A percentile compares a stretch with the other conserved stretches of the same genome.
These are phyloP conservation scores for Eulemur coronatus DNA, from an alignment of 2,797 vertebrate species.

Conservation along the genomic window DNA sequence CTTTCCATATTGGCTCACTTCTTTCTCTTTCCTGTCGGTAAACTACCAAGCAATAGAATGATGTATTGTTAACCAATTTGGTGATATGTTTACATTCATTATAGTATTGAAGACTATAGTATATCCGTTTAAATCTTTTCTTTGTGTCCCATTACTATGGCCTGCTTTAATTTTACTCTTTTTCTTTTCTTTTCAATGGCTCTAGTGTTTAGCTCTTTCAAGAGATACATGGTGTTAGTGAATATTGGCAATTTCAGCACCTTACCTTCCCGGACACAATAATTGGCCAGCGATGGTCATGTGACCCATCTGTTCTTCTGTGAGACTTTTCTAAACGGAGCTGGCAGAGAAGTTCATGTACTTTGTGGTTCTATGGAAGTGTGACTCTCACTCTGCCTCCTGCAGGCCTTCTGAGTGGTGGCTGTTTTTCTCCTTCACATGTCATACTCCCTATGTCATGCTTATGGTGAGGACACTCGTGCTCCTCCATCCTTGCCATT, in stretches of 20 bases:
- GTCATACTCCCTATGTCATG: too few species aligned
- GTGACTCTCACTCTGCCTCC: not conserved
- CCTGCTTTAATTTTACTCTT: not conserved
- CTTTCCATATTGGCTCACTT: not conserved
- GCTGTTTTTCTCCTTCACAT: too few species aligned
- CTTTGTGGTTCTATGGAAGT: not conserved
- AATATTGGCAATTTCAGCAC: not conserved
- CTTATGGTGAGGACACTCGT: not conserved
- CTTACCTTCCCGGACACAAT: not conserved
- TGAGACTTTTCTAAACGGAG: not conserved
- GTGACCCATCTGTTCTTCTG: not conserved
- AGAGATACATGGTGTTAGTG: not conserved
- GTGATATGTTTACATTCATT: not conserved
- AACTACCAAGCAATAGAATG: not conserved
- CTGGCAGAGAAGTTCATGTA: not conserved
- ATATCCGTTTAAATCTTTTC: not conserved
- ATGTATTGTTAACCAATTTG: not conserved
- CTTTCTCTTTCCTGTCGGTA: not conserved
- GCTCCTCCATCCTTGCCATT: not conserved
- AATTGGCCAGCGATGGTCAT: not conserved
- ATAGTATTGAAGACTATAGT: not conserved
- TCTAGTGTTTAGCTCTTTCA: not conserved
- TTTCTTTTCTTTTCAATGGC: not conserved
- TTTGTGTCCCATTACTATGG: not conserved
- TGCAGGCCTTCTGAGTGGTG: not conserved